phyloP scores from a whole-genome alignment of 2,888 invertebrate genomes.

The Dicycla oo region DNA sequence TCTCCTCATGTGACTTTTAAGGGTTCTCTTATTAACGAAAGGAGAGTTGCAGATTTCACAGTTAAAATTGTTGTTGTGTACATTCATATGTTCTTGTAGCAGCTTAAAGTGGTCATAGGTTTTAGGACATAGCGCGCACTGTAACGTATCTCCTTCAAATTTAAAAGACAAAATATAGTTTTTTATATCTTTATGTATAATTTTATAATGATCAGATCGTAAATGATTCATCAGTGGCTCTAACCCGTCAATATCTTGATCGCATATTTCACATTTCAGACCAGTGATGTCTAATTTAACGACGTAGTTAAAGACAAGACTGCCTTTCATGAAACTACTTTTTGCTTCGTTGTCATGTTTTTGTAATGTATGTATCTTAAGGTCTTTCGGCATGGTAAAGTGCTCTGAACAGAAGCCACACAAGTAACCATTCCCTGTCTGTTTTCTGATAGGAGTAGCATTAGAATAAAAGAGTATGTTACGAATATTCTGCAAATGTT shows the following conservation, averaged over 20 bases:
- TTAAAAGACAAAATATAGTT: slow-evolving; percentile 61
- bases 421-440: slow-evolving; percentile 71
- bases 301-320: slow-evolving; percentile 52
- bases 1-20: slow-evolving; percentile 38
- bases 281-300: slow-evolving; percentile 61
- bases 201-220: slow-evolving; percentile 37
- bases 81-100: slow-evolving; percentile 62
- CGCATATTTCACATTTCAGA: slow-evolving; percentile 52
- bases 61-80: slow-evolving; percentile 58
- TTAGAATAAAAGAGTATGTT: slow-evolving; percentile 75
- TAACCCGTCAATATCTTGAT: slow-evolving; percentile 39
- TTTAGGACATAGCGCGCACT: slow-evolving; percentile 47
- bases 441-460: slow-evolving; percentile 77
- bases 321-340: slow-evolving; percentile 69
- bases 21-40: slow-evolving; percentile 75
- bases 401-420: slow-evolving; percentile 75
- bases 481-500: slow-evolving; percentile 69
- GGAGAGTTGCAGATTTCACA: slow-evolving; percentile 72
- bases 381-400: slow-evolving; percentile 68
- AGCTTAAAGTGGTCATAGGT: slow-evolving; percentile 52
- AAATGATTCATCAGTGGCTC: slow-evolving; percentile 47
- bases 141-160: slow-evolving; percentile 49
- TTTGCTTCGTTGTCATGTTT: slow-evolving; percentile 67
- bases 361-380: slow-evolving; percentile 75
- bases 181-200: slow-evolving; percentile 53